Evolutionary conservation across 2,797 vertebrate genomes (phyloP), one percentile per base, ranked within the genome.

Genomic region (Argentina silus): DNA sequence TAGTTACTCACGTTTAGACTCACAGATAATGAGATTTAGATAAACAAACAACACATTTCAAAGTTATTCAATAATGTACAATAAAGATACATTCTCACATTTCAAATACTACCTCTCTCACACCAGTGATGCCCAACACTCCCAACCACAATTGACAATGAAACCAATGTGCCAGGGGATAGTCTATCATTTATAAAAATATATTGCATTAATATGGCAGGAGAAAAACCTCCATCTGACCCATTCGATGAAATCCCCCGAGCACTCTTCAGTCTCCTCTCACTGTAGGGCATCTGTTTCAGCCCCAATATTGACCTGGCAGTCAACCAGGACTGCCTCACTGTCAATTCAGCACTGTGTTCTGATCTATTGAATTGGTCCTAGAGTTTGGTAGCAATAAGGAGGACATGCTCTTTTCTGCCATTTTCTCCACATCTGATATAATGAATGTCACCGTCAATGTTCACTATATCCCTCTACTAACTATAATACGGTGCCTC

Each of bases 331-430:
- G 80, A 71, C 73, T 72, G 65, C 56, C 59, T 66, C 62, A 77
- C 62, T 76, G 73, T 82, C 82, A 68, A 62, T 75, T 67, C 64
- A 70, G 72, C 6, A 27, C 36, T 62, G 14, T 50, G 19, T 12
- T 47, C 8, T 42, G 63, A 68, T 79, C 76, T 81, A 81, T 86
- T 86, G 86, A 80, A 86, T 68, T 56, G 69, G 50, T 51, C 17
- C 68, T 27, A 67, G 1, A 64, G 19, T 78, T 72, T 47, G 77
- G 3, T 21, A 47, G 61, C 68, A 73, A 67, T 10, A 45, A 67
- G n/a, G 45, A 55, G 61, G 69, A 70, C 72, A 60, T 60, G 55
- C 50, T 81, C 53, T 23, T 65, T 67, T 72, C 61, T 60, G 36
- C 5, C 4, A 43, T 62, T n/a, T 15, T 61, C 23, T 61, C 59